These are phyloP conservation scores for Cardiocondyla obscurior DNA, from an alignment of 1,140 invertebrate genomes.

Conservation along the genomic window DNA sequence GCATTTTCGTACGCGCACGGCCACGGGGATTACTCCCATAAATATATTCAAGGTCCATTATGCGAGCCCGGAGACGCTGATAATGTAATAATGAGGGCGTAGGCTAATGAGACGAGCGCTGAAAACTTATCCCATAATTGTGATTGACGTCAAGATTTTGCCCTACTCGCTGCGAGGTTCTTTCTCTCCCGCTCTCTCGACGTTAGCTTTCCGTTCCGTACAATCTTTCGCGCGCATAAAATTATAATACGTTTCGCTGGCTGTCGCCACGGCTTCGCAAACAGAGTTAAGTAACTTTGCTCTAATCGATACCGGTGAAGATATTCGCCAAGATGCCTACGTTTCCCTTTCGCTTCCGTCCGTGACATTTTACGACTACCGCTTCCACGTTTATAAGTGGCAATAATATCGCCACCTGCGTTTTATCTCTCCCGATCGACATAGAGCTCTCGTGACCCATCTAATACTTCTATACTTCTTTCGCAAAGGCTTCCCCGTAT, in stretches of 20 bases:
- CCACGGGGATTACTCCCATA: slow-evolving; percentile 72
- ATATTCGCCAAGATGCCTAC: not conserved
- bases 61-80: slow-evolving; percentile 74
- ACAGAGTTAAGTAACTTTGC: not conserved
- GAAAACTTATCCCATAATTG: slow-evolving; percentile 72
- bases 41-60: slow-evolving; percentile 77
- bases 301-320: not conserved
- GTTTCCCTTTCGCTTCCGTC: not conserved
- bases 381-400: slow-evolving; percentile 1
- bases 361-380: slow-evolving; percentile 25
- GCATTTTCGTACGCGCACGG: slow-evolving; percentile 63
- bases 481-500: not conserved
- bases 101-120: slow-evolving; percentile 74
- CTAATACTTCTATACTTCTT: not conserved
- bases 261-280: too few species aligned
- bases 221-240: too few species aligned
- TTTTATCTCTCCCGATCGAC: not conserved
- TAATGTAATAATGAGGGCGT: slow-evolving; percentile 80
- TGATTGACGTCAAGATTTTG: slow-evolving; percentile 68
- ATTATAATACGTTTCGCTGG: too few species aligned
- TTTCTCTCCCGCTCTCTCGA: not conserved
- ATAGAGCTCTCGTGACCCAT: slow-evolving; percentile 16
- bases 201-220: not conserved
- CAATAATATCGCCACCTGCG: not conserved
- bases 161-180: not conserved